Evolutionary conservation across 2,888 invertebrate genomes (phyloP), one percentile per base, ranked within the genome.

Genomic region (Agrenia bidenticulata): DNA sequence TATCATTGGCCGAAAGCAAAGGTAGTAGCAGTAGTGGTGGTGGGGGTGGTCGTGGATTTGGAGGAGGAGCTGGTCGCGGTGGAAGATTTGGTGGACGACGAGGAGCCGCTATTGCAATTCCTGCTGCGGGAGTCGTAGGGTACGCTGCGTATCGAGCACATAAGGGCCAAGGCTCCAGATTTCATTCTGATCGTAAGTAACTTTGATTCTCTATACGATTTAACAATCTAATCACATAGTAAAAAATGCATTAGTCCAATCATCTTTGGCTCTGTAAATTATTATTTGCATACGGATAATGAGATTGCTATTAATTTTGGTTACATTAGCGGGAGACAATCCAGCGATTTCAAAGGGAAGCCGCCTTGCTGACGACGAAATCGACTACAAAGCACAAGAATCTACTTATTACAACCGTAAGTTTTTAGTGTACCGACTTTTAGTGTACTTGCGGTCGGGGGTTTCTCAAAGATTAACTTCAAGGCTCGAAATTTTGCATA

Each of bases 141-240:
- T 70, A 70, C 63, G 65, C 65, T 1, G 70, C 67, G 0, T 67
- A 70, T 32, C 58, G 49, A 61, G 54, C 59, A 0, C 65, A 60
- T 42, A 45, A 59, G 53, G n/a, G 59, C 53, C 45, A 59, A 57
- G n/a, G 59, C 55, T 50, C 56, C 24, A 49, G 55, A 61, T 57
- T 57, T 39, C 56, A 57, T 37, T 57, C 56, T 9, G 39, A 57
- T 9, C 63, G 69, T 65, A 67, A 53, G 67, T 39, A 9, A 5
- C 23, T 62, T 24, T 61, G 9, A 15, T 51, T 49, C 17, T 54
- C 11, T 37, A 17, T 61, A 23, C 19, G 17, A 32, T 39, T 54
- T 15, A 19, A n/a, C 39, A n/a, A 39, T 15, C 9, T 11, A 39
- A 39, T 15, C 15, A n/a, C n/a, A n/a, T n/a, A n/a, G n/a, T n/a